phyloP scores from a whole-genome alignment of 1,140 invertebrate genomes.

The Drosophila leontia region DNA sequence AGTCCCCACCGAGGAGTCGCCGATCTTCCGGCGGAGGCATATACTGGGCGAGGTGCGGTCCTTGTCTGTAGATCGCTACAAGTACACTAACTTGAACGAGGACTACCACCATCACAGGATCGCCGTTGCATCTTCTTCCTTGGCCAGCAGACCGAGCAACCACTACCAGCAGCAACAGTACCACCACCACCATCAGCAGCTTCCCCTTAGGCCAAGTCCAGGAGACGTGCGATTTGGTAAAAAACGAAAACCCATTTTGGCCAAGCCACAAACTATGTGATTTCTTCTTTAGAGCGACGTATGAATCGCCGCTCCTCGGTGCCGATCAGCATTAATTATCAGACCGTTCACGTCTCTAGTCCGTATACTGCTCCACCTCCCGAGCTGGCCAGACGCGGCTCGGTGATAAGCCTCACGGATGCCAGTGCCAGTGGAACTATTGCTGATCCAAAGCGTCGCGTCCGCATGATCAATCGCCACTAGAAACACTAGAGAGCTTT shows the following conservation, averaged over 20 bases:
- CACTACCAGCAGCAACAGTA: neutral
- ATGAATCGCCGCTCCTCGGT: conserved; percentile 61
- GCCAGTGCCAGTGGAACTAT: conserved; percentile 10
- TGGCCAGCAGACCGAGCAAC: conserved; percentile 23
- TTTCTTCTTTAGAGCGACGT: conserved; percentile 33
- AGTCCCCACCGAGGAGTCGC: conserved; percentile 30
- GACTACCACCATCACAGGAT: conserved; percentile 25
- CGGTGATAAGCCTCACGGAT: conserved; percentile 56
- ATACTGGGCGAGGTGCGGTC: conserved; percentile 63
- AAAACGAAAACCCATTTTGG: neutral
- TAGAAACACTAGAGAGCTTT: conserved; percentile 25
- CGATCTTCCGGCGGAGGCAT: conserved; percentile 52
- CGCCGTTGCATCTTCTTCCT: conserved; percentile 12
- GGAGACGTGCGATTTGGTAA: conserved; percentile 40
- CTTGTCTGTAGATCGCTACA: conserved; percentile 70
- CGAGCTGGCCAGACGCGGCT: conserved; percentile 54
- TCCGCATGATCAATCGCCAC: conserved; percentile 83
- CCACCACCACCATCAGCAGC: conserved; percentile 5
- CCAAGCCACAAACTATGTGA: conserved; percentile 3
- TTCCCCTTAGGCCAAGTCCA: conserved; percentile 5
- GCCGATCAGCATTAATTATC: conserved; percentile 71
- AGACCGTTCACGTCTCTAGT: conserved; percentile 49
- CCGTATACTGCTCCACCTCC: conserved; percentile 19
- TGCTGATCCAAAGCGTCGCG: conserved; percentile 65
- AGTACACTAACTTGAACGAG: conserved; percentile 29